Conservation (phyloP, 1,140 invertebrate genomes). For the Bombus ignitus region DNA sequence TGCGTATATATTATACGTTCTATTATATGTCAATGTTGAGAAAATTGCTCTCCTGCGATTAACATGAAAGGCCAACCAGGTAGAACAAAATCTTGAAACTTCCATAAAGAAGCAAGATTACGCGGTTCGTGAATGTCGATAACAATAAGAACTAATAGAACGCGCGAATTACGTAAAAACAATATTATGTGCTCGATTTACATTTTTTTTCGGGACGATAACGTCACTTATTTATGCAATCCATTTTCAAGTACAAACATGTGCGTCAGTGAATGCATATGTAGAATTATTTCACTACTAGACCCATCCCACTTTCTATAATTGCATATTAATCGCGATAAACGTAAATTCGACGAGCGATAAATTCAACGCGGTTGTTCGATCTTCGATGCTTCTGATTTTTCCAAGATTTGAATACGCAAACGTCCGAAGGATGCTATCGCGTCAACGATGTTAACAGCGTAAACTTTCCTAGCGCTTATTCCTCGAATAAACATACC, state of each 20-base stretch:
- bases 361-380: not conserved
- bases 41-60: not conserved
- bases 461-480: too few species aligned
- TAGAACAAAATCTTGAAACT: not conserved
- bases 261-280: not conserved
- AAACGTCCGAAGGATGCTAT: not conserved
- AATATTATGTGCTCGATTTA: not conserved
- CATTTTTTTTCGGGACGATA: not conserved
- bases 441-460: too few species aligned
- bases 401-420: constrained; percentile 3
- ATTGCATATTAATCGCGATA: not conserved
- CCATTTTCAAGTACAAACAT: not conserved
- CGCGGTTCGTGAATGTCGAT: not conserved
- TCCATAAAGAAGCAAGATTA: not conserved
- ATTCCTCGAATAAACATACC: too few species aligned
- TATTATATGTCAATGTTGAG: not conserved
- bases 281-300: too few species aligned
- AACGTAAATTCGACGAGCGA: not conserved
- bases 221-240: not conserved
- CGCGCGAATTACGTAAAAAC: not conserved
- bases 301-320: too few species aligned
- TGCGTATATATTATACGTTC: not conserved
- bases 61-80: not conserved
- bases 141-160: not conserved
- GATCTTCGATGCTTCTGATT: not conserved